Evolutionary conservation across 2,113 vertebrate species (phyloP), one percentile per base, ranked within the genome.

Genomic region (Aldabrachelys gigantea): DNA sequence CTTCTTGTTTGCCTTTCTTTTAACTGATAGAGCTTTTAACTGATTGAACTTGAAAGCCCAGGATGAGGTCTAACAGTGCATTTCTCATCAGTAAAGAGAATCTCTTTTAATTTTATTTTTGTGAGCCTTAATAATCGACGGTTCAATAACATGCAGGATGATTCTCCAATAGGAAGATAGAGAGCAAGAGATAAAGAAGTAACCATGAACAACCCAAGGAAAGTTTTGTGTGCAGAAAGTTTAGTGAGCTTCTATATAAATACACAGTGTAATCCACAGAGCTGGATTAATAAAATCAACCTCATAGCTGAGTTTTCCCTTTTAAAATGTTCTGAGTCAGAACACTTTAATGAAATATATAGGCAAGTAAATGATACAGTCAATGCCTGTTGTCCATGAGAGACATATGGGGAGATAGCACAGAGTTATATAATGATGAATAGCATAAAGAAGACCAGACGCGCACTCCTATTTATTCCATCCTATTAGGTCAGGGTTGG

Each of bases 201-300:
- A 93, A 76, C 38, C 0, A 1, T 41, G 41, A 10, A 35, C 0
- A 41, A 1, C 21, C 3, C 5, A 44, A 38, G 44, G 4, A 76
- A 57, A 62, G 2, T 0, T 88, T 83, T 85, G 80, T 7, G 10
- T 76, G 35, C 21, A 44, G 69, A 76, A 90, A 22, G 4, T 22
- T 72, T 87, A 22, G 29, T 50, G 80, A 91, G 14, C 10, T 0
- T 1, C n/a, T 38, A 5, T 5, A 81, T 47, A 91, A 6, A 82
- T 10, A 80, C 35, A 21, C 19, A 82, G 52, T 6, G 44, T 2
- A 56, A 88, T 10, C 4, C n/a, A 29, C 2, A 0, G 31, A 80
- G 76, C 6, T 8, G 82, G 31, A 41, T 57, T 83, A 83, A 41
- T 31, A 59, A 83, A 57, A 83, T 13, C 22, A 84, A 90, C 89